A percentile compares a stretch with the other conserved stretches of the same genome.
Evolutionary conservation across 2,113 vertebrate species (phyloP).

Genomic region (Xiphorhynchus elegans): DNA sequence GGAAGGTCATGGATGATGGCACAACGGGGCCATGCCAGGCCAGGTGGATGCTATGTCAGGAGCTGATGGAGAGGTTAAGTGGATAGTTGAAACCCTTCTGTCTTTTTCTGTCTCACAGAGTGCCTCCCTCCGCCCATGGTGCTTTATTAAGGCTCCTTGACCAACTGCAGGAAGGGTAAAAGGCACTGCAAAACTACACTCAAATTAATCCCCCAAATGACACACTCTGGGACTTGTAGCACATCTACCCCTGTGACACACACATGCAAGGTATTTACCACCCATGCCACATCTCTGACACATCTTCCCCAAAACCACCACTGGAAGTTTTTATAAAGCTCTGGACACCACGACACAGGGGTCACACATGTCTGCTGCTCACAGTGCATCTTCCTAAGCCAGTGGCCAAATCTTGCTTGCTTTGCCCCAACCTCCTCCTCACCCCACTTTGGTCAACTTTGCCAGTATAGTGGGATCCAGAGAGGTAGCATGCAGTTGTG

Average conservation of each 20-base stretch:
- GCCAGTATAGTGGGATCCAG: background rate
- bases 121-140: background rate
- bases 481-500: background rate
- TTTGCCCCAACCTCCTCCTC: background rate
- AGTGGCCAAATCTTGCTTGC: background rate
- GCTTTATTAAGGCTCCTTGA: background rate
- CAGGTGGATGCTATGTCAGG: background rate
- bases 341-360: rapidly evolving
- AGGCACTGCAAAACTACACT: background rate
- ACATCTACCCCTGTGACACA: background rate
- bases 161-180: background rate
- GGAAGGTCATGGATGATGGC: background rate
- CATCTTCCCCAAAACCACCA: background rate
- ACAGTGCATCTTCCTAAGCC: background rate
- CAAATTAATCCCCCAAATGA: background rate
- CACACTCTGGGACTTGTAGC: background rate
- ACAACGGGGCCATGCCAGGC: background rate
- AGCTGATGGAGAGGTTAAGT: background rate
- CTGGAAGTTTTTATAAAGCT: background rate
- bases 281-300: background rate
- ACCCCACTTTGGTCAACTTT: background rate
- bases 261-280: background rate
- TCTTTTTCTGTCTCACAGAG: background rate
- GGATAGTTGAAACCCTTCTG: background rate
- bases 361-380: background rate